Evolutionary conservation across 2,888 invertebrate genomes (phyloP), one percentile per base, ranked within the genome.

Genomic region (Lydus trimaculatus): DNA sequence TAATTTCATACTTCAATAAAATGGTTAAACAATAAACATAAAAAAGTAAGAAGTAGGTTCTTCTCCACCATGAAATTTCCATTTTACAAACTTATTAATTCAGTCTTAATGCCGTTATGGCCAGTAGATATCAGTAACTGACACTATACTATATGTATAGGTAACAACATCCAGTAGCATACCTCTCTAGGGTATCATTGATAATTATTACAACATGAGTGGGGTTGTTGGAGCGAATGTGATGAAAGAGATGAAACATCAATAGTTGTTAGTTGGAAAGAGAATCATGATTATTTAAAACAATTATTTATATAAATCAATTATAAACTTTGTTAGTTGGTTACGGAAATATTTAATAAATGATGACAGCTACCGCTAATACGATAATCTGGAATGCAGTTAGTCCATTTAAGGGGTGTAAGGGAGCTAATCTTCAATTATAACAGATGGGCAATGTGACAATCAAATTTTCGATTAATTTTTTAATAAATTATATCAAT

Each of bases 151-250:
- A n/a, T n/a, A n/a, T n/a, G 75, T 76, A 73, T 75, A 80, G 79
- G 79, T 81, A 83, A 81, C 80, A 78, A 79, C 77, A 23, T 23
- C 52, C 52, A 11, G 15, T 77, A 82, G 33, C 7, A n/a, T 9
- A 5, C 52, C 82, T 83, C 84, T 81, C 84, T 52, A 64, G 82
- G 82, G 84, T 73, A 82, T 83, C 84, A 84, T 84, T 84, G 84
- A 84, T 84, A 84, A 84, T 84, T 84, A 84, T 84, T 84, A 84
- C 84, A 83, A 84, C 83, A 82, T 79, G 81, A 80, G 79, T 78
- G 80, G 72, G 70, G 78, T 73, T 73, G 74, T 75, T 75, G 77
- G 72, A 74, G 74, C 79, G 81, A 81, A 81, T 77, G 73, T 78
- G 78, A 78, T 80, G 78, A 75, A 75, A 82, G 81, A 82, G 83